Percentiles rank a stretch among this genome's conserved stretches.
These are phyloP conservation scores for Pogonocichla stellata DNA, from an alignment of 2,113 vertebrate species.

Conservation along the genomic window DNA sequence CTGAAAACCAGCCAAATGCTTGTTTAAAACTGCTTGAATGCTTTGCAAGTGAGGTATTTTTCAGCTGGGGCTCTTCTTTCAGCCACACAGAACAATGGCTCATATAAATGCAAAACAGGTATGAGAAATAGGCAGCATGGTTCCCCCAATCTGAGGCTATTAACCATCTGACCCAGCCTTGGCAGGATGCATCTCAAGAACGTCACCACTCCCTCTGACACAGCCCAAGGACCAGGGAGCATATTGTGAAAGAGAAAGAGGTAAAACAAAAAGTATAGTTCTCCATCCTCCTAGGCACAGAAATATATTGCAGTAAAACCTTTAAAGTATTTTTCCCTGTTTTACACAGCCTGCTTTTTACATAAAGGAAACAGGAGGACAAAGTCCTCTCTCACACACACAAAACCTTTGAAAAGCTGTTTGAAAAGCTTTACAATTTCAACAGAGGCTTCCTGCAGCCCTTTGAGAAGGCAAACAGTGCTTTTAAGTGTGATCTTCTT, in stretches of 20 bases:
- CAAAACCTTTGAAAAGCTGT: constrained; percentile 40
- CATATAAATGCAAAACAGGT: constrained; percentile 70
- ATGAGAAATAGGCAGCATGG: constrained; percentile 18
- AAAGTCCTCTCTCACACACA: constrained; percentile 14
- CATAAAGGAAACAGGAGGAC: constrained; percentile 41
- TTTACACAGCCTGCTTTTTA: constrained; percentile 44
- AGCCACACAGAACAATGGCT: constrained; percentile 35
- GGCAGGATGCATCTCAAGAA: constrained; percentile 42
- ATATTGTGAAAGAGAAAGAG: not conserved
- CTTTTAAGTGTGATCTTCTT: constrained; percentile 60
- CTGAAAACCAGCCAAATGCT: constrained; percentile 24
- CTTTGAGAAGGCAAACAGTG: constrained; percentile 60
- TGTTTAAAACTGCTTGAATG: constrained; percentile 11
- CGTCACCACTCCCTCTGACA: not conserved
- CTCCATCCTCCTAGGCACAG: not conserved
- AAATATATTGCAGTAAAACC: not conserved
- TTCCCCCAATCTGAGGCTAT: constrained; percentile 48
- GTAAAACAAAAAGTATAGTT: not conserved
- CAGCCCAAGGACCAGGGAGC: not conserved
- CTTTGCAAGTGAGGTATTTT: constrained; percentile 23
- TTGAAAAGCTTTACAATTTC: constrained; percentile 68
- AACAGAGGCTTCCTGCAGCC: constrained; percentile 54
- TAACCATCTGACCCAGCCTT: constrained; percentile 58
- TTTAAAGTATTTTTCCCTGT: not conserved
- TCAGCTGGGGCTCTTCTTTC: constrained; percentile 45